These are phyloP conservation scores for Enteromius viviparus DNA, from an alignment of 2,797 vertebrate species.

Conservation along the genomic window DNA sequence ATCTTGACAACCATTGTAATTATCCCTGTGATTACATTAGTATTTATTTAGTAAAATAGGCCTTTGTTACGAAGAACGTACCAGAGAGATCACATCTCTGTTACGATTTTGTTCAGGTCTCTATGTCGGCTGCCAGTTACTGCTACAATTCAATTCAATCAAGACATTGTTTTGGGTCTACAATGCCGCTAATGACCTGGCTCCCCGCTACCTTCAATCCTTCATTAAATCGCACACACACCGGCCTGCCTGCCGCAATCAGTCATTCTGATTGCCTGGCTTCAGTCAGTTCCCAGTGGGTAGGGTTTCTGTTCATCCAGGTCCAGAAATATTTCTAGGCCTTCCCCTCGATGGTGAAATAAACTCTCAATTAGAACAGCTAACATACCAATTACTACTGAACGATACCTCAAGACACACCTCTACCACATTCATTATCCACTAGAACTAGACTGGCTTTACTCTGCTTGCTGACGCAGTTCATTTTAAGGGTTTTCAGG, in stretches of 20 bases:
- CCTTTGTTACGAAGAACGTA: not conserved
- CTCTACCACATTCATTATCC: not conserved
- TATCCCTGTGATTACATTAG: not conserved
- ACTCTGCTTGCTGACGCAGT: not conserved
- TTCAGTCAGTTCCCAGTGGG: slow-evolving; percentile 18
- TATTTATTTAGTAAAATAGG: slow-evolving; percentile 22
- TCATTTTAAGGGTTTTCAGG: not conserved
- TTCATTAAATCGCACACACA: slow-evolving; percentile 34
- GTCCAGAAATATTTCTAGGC: not conserved
- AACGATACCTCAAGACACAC: not conserved
- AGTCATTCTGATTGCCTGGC: slow-evolving; percentile 41
- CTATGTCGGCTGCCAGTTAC: slow-evolving; percentile 22
- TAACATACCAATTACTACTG: slow-evolving; percentile 1
- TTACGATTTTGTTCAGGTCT: slow-evolving; percentile 6
- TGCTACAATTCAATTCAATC: slow-evolving; percentile 36
- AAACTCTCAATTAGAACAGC: slow-evolving; percentile 19
- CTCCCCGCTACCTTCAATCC: slow-evolving; percentile 31
- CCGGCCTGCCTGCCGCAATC: slow-evolving; percentile 28
- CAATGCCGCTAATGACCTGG: slow-evolving; percentile 42
- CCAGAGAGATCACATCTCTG: not conserved
- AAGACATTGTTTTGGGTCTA: slow-evolving; percentile 36
- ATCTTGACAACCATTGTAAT: slow-evolving; percentile 3
- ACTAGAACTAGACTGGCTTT: not conserved
- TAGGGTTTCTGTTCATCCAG: slow-evolving; percentile 36
- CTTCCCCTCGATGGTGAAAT: slow-evolving; percentile 8